Base-by-base conservation (phyloP, 2,113 vertebrate genomes). In the Rhinolophus ferrumequinum region DNA sequence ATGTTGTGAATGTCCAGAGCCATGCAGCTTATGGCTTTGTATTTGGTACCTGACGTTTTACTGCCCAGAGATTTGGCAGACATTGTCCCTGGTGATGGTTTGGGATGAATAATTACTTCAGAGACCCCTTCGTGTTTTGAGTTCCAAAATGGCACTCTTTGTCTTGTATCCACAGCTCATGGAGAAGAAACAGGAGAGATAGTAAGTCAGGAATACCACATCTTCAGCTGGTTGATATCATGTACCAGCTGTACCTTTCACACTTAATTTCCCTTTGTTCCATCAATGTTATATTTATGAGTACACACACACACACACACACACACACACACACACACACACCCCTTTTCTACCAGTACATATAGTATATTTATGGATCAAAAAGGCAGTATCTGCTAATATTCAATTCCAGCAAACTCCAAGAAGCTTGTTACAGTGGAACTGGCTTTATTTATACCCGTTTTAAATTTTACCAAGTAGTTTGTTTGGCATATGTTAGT, bases 91-190 rank as follows among this genome's bases (percentile, higher is more conserved):
- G 54, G 14, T 50, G 60, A 64, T 80, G 24, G n/a, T 75, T 94
- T 79, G 58, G 41, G 81, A 80, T 94, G 41, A 73, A 70, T 82
- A 88, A 54, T 88, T 95, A 24, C 19, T 70, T 94, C 56, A 69
- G 47, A 8, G 12, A 56, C 15, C 6, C 16, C 18, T 83, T 76
- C 35, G 21, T 24, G 5, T 69, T 56, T 44, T 84, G 28, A 60
- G 28, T 79, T 93, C 24, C 44, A 62, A 82, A 90, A 86, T 70
- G 62, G 3, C n/a, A 60, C 4, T 77, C 4, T 87, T 77, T 47
- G 24, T 84, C 30, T 66, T 22, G 76, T 72, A 26, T 75, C n/a
- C 15, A 44, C 2, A 56, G 15, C 13, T 38, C 3, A 26, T 24
- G 26, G 3, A 77, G 44, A 52, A 35, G 26, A 18, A 81, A 28